Evolutionary conservation across 1,140 invertebrate species (phyloP), one percentile per base, ranked within the genome.

Genomic region (Phocides pigmalion): DNA sequence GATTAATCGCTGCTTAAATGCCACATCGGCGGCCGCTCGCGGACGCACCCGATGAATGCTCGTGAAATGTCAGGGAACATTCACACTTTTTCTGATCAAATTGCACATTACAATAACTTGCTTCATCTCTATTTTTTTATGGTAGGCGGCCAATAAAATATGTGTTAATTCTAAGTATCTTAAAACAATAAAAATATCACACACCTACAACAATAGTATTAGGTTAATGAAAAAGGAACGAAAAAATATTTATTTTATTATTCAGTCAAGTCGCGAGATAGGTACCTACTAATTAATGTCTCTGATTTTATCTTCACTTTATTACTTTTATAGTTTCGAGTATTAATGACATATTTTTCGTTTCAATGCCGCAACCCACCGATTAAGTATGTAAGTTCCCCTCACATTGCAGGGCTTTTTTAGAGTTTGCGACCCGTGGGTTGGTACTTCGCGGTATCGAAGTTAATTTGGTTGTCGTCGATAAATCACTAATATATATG

Each of bases 1-100:
- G 54, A 58, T 58, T 58, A 58, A 58, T 58, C 41, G 54, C 54
- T 58, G 39, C 39, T 58, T 58, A 44, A 58, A 58, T 25, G 54
- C 41, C 54, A 58, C 39, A 17, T 58, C 54, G 54, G 4, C 46
- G 46, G 46, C 53, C 22, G 20, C 41, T 58, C 14, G 54, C 54
- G 44, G 41, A 32, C 42, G 54, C 54, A 28, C 16, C 20, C 20
- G 41, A 44, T 22, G 15, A 35, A 39, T 15, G 49, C 11, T 8
- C 35, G 11, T 39, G 32, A 58, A 58, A 58, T 58, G 54, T 44
- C 41, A 44, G 54, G 20, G 54, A 32, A 42, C 0, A 41, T 20
- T 22, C 19, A 54, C 37, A 54, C 51, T 54, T 25, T 22, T 39
- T 14, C 35, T 14, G n/a, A 14, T 39, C 35, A 3, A 4, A 39